Base-by-base conservation (phyloP, 2,888 invertebrate genomes). In the Dicranocentrus wangi region DNA sequence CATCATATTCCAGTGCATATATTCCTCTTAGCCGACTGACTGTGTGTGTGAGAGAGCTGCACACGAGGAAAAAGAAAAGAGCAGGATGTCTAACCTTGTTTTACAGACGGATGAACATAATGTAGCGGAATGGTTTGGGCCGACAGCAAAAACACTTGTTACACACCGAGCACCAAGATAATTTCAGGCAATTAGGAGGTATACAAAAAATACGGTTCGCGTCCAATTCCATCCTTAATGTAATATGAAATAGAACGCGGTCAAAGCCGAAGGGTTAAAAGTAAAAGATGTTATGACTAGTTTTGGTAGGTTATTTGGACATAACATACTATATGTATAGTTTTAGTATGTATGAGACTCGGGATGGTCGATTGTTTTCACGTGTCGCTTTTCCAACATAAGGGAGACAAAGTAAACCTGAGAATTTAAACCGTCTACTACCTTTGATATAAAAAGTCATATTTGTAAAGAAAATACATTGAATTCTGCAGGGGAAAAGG, bases 131-230 rank as follows among this genome's bases (percentile, higher is more conserved):
- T 79, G 79, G 82, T 72, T 79, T 47, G 63, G 78, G 73, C 70
- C 81, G 78, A 82, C 81, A 83, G 81, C 78, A 83, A 82, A 83
- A 83, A 83, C 83, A 83, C 83, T 83, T 83, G 83, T 83, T 83
- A 82, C 81, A 81, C 83, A 69, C 73, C 58, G 72, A 63, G 73
- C 78, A 76, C 75, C 32, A 75, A 60, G 68, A 82, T 83, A 81
- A 83, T 83, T 79, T 81, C 60, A 70, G 78, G 65, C 81, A 81
- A 83, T 83, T 83, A 83, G 78, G 75, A 70, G 77, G 61, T 63
- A 73, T 42, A 63, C 32, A 32, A n/a, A 51, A 43, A 70, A 71
- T 58, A 71, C 61, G 60, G 61, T 51, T 27, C 61, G 61, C 58
- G 80, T 68, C 65, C 55, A 80, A 68, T 27, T 60, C 25, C 47